Evolutionary conservation across 2,888 invertebrate species (phyloP).

Genomic region (Ypsolopha sequella): DNA sequence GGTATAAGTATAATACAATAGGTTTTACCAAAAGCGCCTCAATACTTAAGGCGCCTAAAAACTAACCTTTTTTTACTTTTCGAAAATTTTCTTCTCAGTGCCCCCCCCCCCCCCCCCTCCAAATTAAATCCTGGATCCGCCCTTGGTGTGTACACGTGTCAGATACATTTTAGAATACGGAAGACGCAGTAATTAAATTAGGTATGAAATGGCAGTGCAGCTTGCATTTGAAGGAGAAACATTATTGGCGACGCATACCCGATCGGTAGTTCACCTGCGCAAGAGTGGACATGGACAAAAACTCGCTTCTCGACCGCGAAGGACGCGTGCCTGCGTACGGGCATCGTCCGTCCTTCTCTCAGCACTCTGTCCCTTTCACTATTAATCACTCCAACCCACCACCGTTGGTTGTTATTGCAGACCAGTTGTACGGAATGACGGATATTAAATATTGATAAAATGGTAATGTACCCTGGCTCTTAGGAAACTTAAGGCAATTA

Average conservation of each 20-base stretch:
- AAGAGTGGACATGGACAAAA: constrained; percentile 30
- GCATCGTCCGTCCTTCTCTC: constrained; percentile 26
- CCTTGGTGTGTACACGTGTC: no score
- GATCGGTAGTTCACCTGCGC: constrained; percentile 37
- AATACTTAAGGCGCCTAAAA: no score
- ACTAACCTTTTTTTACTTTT: no score
- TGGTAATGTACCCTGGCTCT: constrained; percentile 19
- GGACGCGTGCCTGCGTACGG: constrained; percentile 60
- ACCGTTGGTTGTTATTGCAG: not conserved
- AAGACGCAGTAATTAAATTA: no score
- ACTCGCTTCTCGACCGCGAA: constrained; percentile 42
- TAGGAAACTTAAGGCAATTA: no score
- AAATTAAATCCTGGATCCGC: no score
- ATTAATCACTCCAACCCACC: constrained; percentile 21
- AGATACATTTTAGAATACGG: no score
- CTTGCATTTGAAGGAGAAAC: not conserved
- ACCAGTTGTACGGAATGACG: constrained; percentile 26
- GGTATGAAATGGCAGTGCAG: not conserved
- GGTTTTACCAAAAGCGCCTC: no score
- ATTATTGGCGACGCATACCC: constrained; percentile 17
- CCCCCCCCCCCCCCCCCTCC: no score
- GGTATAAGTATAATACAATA: no score
- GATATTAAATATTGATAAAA: constrained; percentile 40
- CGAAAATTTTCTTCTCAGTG: no score
- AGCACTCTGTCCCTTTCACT: constrained; percentile 22